A percentile compares a stretch with the other conserved stretches of the same genome.
Conservation (phyloP, 2,888 invertebrate species). For the Drosophila paramelanica region DNA sequence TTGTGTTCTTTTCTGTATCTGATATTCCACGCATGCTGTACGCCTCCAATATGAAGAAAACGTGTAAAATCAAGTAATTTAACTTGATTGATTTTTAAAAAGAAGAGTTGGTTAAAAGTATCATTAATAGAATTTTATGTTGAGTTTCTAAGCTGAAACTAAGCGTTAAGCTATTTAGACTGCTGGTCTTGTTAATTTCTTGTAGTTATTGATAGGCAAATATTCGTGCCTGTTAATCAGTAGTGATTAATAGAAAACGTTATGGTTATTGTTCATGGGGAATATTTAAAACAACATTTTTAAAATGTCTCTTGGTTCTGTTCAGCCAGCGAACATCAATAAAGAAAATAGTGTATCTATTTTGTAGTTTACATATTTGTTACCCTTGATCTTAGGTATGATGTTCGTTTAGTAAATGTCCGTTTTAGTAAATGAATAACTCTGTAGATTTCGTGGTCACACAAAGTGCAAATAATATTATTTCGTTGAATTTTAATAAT, state of each 20-base stretch:
- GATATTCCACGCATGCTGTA: not conserved
- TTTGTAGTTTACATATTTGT: constrained; percentile 2
- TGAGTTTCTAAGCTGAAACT: too few relatives aligned
- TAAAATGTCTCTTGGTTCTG: not conserved
- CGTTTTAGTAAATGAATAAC: constrained; percentile 43
- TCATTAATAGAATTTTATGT: too few relatives aligned
- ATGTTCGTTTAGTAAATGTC: not conserved
- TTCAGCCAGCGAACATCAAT: constrained; percentile 23
- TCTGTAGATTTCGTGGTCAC: constrained; percentile 35
- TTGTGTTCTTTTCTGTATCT: not conserved
- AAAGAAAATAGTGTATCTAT: constrained; percentile 2
- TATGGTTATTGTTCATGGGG: not conserved
- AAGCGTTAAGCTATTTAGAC: too few relatives aligned
- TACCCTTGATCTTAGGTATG: not conserved
- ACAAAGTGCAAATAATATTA: constrained; percentile 49
- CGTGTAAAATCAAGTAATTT: not conserved
- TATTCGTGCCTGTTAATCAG: too few relatives aligned
- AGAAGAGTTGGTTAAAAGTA: not conserved
- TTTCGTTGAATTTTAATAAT: constrained; percentile 44
- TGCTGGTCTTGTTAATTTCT: too few relatives aligned
- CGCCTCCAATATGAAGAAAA: not conserved
- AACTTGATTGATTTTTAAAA: not conserved
- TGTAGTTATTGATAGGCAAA: too few relatives aligned
- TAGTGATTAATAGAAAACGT: too few relatives aligned
- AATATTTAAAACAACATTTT: not conserved